Conservation (phyloP, 1,140 invertebrate species). For the Eumeta japonica region DNA sequence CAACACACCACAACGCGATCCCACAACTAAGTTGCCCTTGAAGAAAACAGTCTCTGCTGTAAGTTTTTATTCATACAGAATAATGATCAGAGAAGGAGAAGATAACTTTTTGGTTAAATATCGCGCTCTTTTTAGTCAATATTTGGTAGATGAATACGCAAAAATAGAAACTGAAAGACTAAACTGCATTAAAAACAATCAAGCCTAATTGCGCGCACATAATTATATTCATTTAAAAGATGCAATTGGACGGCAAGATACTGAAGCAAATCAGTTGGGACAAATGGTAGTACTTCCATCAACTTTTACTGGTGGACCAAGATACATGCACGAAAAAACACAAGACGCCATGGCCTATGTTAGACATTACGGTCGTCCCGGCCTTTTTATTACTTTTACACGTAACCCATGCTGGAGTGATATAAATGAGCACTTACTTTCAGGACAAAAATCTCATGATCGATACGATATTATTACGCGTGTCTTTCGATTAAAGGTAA, state of each 20-base stretch:
- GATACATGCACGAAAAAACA: conserved; percentile 14
- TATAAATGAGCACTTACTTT: conserved; percentile 9
- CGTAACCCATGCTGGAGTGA: conserved; percentile 9
- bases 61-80: conserved; percentile 39
- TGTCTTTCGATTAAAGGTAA: conserved; percentile 51
- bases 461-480: conserved; percentile 45
- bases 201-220: conserved; percentile 50
- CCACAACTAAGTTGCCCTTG: conserved; percentile 6
- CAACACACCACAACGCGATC: conserved; percentile 13
- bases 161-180: conserved; percentile 53
- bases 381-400: conserved; percentile 9
- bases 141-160: conserved; percentile 47
- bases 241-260: conserved; percentile 10
- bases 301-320: conserved; percentile 11
- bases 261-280: conserved; percentile 1
- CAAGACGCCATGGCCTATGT: too few relatives aligned
- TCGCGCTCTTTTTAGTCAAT: conserved; percentile 8
- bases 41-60: conserved; percentile 37
- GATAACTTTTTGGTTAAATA: conserved; percentile 8
- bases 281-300: conserved; percentile 6
- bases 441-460: too few relatives aligned
- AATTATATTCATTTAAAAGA: conserved; percentile 44
- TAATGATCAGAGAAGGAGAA: conserved; percentile 17
- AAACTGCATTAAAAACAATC: conserved; percentile 30
- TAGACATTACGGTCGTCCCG: neutral